A percentile compares a stretch with the other conserved stretches of the same genome.
phyloP scores from a whole-genome alignment of 2,888 invertebrate species.

The Caenorhabditis drosophilae region DNA sequence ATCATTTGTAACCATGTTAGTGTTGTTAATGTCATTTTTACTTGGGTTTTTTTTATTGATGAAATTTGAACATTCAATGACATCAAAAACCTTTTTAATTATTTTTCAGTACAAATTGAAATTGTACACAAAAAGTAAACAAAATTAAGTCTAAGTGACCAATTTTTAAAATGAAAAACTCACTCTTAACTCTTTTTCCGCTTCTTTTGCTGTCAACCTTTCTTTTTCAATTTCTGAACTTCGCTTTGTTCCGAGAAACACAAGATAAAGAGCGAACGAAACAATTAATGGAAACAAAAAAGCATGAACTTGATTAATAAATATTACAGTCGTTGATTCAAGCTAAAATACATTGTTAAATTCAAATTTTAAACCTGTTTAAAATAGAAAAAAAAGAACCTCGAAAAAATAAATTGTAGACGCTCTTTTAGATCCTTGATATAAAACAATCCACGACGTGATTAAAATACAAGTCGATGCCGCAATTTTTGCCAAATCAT shows the following conservation, averaged over 20 bases:
- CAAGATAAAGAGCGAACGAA: constrained; percentile 44
- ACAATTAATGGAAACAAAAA: constrained; percentile 41
- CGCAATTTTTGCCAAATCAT: constrained; percentile 34
- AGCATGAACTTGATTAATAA: constrained; percentile 43
- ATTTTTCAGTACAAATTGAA: no score
- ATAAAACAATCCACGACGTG: constrained; percentile 39
- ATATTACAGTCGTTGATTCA: constrained; percentile 42
- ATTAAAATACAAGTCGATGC: constrained; percentile 40
- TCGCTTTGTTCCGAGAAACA: constrained; percentile 45
- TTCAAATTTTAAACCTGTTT: not conserved
- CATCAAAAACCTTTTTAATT: no score
- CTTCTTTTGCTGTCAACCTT: constrained; percentile 16
- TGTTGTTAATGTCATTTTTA: no score
- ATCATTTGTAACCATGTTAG: no score
- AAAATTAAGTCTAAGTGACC: no score
- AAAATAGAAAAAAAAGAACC: constrained; percentile 14
- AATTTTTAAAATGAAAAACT: no score
- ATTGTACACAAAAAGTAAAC: no score
- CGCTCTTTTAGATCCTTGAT: constrained; percentile 45
- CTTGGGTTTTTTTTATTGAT: no score
- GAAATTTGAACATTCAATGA: constrained; percentile 3
- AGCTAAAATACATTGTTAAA: constrained; percentile 22
- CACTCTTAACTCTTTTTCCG: constrained; percentile 28
- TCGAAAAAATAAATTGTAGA: constrained; percentile 58
- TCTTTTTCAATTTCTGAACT: constrained; percentile 32